Percentiles rank a stretch among this genome's conserved stretches.
Conservation (phyloP, 2,888 invertebrate species). For the Drosophila lacicola region DNA sequence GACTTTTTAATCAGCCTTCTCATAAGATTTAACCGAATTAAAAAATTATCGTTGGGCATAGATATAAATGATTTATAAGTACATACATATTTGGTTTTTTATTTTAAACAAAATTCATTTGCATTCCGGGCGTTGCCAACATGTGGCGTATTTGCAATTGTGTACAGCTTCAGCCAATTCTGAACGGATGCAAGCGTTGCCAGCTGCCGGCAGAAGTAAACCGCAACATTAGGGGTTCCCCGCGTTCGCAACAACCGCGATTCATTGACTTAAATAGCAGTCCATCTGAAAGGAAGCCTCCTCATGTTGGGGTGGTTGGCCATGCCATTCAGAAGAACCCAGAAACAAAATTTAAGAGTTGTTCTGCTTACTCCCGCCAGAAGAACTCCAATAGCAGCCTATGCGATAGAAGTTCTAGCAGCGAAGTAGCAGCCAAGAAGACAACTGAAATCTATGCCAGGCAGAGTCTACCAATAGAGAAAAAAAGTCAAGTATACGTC, state of each 20-base stretch:
- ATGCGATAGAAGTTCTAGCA: background rate
- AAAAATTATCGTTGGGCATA: conserved; percentile 7
- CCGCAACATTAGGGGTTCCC: conserved; percentile 1
- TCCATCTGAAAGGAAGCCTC: background rate
- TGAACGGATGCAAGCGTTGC: conserved; percentile 12
- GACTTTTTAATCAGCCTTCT: conserved; percentile 13
- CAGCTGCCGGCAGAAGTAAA: conserved; percentile 14
- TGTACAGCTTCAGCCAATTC: conserved; percentile 26
- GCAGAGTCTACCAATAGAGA: background rate
- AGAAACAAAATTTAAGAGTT: background rate
- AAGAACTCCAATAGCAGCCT: background rate
- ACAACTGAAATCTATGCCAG: background rate
- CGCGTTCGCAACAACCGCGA: background rate
- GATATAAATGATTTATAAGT: conserved; percentile 8
- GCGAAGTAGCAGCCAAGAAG: no score
- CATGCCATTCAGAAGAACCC: background rate
- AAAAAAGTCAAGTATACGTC: background rate
- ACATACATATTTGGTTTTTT: conserved; percentile 8
- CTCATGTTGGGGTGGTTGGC: background rate
- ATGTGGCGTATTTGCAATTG: conserved; percentile 39
- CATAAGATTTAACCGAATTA: background rate
- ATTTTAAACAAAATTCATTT: conserved; percentile 31
- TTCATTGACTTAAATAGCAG: background rate
- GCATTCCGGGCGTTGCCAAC: conserved; percentile 1
- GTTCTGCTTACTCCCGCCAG: background rate